These are phyloP conservation scores for Hemichromis elongatus DNA, from an alignment of 2,113 vertebrate species.

Conservation along the genomic window DNA sequence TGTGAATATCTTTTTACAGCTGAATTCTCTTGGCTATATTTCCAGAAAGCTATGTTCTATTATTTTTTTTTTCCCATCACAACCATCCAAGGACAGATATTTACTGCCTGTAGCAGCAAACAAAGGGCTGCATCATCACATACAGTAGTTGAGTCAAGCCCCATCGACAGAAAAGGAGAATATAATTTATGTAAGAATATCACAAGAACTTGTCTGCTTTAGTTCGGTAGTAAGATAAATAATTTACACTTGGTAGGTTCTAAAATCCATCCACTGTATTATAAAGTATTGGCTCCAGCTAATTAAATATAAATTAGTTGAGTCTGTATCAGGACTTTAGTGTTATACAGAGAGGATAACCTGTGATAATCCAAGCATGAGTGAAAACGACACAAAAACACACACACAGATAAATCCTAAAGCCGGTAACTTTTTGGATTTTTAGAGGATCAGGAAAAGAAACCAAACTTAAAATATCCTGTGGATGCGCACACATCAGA, in stretches of 20 bases:
- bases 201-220: background rate
- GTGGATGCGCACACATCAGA: constrained; percentile 7
- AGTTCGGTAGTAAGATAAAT: background rate
- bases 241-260: background rate
- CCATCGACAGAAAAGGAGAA: background rate
- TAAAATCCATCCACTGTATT: background rate
- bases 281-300: background rate
- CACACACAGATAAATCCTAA: background rate
- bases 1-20: background rate
- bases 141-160: background rate
- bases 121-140: background rate
- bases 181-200: background rate
- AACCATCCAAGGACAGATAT: constrained; percentile 9
- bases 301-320: background rate
- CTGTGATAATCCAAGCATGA: background rate
- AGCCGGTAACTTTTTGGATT: background rate
- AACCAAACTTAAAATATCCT: background rate
- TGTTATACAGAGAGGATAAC: background rate
- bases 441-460: background rate
- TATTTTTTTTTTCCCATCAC: constrained; percentile 15
- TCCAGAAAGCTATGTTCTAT: background rate
- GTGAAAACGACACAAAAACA: background rate
- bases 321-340: background rate
- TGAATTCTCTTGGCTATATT: background rate
- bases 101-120: constrained; percentile 10